Evolutionary conservation across 2,888 invertebrate genomes (phyloP), one percentile per base, ranked within the genome.

Genomic region (Athalia cordata): DNA sequence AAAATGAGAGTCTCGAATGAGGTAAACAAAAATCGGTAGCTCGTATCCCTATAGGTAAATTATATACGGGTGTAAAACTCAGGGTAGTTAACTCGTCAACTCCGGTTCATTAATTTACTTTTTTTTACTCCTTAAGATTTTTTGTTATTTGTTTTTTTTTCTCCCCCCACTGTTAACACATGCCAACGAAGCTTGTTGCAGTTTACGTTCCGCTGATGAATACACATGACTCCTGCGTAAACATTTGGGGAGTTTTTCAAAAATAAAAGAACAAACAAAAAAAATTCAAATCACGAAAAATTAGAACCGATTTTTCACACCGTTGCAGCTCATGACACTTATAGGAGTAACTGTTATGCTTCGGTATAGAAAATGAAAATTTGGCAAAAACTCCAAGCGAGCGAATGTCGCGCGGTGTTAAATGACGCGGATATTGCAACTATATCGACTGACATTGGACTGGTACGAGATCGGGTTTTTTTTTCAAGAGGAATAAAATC

Each of bases 1-100:
- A 62, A 75, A 62, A 50, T 43, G 72, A 45, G 47, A 49, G 61
- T 61, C 75, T 72, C 43, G 72, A 4, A 15, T 43, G 49, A 50
- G 62, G 75, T 75, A 75, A 75, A 75, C 75, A 75, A 64, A 75
- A 75, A 75, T 64, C 50, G 59, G 57, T 15, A 52, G 15, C 67
- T 67, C 50, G 68, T 43, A 52, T 50, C 29, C 50, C 29, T 68
- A 52, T 29, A 52, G 7, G 13, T 4, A 13, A 62, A 62, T 13
- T 62, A 13, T 62, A 55, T 55, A 55, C 55, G n/a, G 55, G 55
- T 29, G 29, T 29, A 29, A 29, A 62, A 62, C 62, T n/a, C 15
- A n/a, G 59, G 61, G 75, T 62, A 75, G 62, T 75, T 75, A 75
- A 75, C 75, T 29, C 75, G 62, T 75, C 75, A 75, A 75, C 75